Evolutionary conservation across 2,888 invertebrate genomes (phyloP), one percentile per base, ranked within the genome.

Genomic region (Philaethria dido): DNA sequence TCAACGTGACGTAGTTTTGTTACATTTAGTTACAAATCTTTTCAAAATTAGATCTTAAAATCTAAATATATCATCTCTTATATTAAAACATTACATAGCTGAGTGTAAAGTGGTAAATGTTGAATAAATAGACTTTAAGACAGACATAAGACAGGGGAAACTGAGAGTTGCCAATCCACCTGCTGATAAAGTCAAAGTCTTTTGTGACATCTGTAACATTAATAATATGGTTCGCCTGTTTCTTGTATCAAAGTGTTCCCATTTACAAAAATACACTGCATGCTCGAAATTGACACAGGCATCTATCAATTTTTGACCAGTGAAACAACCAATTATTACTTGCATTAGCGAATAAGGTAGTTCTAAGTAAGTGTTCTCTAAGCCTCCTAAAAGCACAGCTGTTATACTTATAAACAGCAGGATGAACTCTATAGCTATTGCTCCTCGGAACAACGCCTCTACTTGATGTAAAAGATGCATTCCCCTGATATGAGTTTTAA

Each of bases 251-350:
- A 87, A 87, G 14, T 82, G 83, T 74, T 88, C 86, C 88, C 88
- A 89, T 48, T 84, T 78, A 59, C 84, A 84, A 54, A 74, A 74
- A 44, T 87, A 88, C 0, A 88, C 79, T 0, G 87, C 81, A 0
- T 69, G 63, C 48, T 84, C 83, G 22, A 88, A 85, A 0, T 62
- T 60, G 0, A 69, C 14, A 64, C 80, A 81, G 0, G 87, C 85
- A 11, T 88, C 86, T 61, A 85, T 80, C 0, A 88, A 70, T 4
- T 78, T 74, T 64, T 88, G 88, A 0, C 89, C 88, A 2, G 76
- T 77, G 3, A 82, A 75, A 69, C 88, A 88, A 68, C 86, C 87
- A 74, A 85, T 81, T 0, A 77, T 78, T 0, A 87, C 74, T 59
- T 83, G 84, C 8, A 78, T 72, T 4, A 86, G 57, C 0, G 85